Conservation (phyloP, 2,888 invertebrate genomes). For the Rambutsinella grinnellia region DNA sequence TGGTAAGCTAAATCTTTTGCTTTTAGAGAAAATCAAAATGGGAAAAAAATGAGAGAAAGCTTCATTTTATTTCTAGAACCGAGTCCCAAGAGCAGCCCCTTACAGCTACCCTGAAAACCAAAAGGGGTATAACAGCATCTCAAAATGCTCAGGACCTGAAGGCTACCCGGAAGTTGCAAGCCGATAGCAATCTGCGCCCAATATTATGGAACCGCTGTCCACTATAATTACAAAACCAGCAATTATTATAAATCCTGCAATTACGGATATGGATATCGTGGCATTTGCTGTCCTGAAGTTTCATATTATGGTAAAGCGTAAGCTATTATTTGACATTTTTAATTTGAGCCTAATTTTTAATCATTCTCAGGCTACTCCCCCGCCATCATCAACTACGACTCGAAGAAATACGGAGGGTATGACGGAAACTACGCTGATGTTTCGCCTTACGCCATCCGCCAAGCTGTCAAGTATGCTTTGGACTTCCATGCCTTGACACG, state of each 20-base stretch:
- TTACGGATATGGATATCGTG: constrained; percentile 63
- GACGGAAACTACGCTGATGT: constrained; percentile 48
- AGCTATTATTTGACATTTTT: background rate
- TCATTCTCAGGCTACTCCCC: constrained; percentile 25
- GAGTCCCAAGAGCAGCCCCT: constrained; percentile 23
- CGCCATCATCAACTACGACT: constrained; percentile 54
- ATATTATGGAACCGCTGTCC: constrained; percentile 61
- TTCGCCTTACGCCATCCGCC: constrained; percentile 48
- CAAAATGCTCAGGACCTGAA: constrained; percentile 60
- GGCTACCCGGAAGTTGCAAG: constrained; percentile 63
- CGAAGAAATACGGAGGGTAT: constrained; percentile 55
- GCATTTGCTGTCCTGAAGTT: constrained; percentile 65
- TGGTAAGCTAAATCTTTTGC: constrained; percentile 6
- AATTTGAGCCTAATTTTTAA: constrained; percentile 8
- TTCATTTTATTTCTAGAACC: constrained; percentile 18
- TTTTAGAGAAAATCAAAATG: background rate
- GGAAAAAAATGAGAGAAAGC: background rate
- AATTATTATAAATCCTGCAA: constrained; percentile 62
- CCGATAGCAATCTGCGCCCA: constrained; percentile 61
- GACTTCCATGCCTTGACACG: too few relatives aligned
- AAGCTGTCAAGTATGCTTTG: constrained; percentile 56
- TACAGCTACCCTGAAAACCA: constrained; percentile 18
- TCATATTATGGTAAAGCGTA: constrained; percentile 52
- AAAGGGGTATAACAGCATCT: background rate
- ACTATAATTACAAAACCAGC: constrained; percentile 56